phyloP scores from a whole-genome alignment of 2,113 vertebrate genomes.

The Megaleporinus macrocephalus region DNA sequence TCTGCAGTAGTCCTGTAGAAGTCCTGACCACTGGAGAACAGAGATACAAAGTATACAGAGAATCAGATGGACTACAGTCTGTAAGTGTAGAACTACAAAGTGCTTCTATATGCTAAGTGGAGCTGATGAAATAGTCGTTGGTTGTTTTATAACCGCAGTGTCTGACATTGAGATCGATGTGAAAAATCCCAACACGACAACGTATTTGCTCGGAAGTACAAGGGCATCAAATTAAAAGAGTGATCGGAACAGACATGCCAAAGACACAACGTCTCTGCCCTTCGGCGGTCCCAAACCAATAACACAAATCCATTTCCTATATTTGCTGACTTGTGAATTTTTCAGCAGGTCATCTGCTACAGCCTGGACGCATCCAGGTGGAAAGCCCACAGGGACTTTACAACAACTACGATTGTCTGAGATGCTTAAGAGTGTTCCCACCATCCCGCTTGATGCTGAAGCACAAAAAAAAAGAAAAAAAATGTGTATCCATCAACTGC shows the following conservation, averaged over 20 bases:
- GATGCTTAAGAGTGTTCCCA: conserved; percentile 37
- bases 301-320: conserved; percentile 52
- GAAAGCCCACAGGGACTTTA: conserved; percentile 52
- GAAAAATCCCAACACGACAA: no score
- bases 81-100: no score
- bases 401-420: conserved; percentile 55
- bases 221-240: neutral
- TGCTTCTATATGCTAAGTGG: no score
- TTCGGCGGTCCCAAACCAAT: conserved; percentile 19
- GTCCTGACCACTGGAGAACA: no score
- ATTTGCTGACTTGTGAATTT: conserved; percentile 63
- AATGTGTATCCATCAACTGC: conserved; percentile 13
- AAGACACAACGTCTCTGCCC: neutral
- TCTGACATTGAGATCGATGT: no score
- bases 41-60: no score
- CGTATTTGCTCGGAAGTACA: neutral
- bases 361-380: conserved; percentile 47
- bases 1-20: no score
- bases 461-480: conserved; percentile 10
- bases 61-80: no score
- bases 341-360: conserved; percentile 60
- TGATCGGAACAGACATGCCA: neutral
- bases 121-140: no score
- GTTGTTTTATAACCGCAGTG: no score
- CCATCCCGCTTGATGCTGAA: neutral